These are phyloP conservation scores for Phalera bucephala DNA, from an alignment of 2,888 invertebrate species.

Conservation along the genomic window DNA sequence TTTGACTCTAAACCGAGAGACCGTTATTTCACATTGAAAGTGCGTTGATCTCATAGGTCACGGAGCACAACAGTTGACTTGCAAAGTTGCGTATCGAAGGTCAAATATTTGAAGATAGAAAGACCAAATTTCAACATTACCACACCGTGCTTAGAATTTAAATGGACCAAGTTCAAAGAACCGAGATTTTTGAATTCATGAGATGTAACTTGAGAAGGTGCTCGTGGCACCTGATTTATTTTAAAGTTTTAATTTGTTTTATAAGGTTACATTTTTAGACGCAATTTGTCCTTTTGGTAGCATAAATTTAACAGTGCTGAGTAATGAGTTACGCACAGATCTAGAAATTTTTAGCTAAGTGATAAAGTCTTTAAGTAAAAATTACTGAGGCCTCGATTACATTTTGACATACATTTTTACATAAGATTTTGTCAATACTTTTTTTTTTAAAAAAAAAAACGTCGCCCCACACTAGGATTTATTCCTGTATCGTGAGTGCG, in stretches of 20 bases:
- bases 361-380: too few relatives aligned
- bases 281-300: not conserved
- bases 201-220: not conserved
- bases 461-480: too few relatives aligned
- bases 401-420: too few relatives aligned
- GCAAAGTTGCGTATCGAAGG: slow-evolving; percentile 49
- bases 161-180: slow-evolving; percentile 20
- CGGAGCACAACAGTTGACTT: slow-evolving; percentile 39
- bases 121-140: slow-evolving; percentile 30
- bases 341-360: too few relatives aligned
- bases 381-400: too few relatives aligned
- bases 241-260: not conserved
- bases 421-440: too few relatives aligned
- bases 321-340: too few relatives aligned
- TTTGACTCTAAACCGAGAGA: slow-evolving; percentile 36
- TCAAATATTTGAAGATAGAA: slow-evolving; percentile 49
- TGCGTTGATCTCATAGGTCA: slow-evolving; percentile 62
- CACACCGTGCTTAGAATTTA: slow-evolving; percentile 24
- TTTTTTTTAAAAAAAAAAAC: too few relatives aligned
- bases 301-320: too few relatives aligned
- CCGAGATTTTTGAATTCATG: slow-evolving; percentile 3
- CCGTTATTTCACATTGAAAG: slow-evolving; percentile 63
- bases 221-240: not conserved
- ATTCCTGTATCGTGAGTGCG: too few relatives aligned
- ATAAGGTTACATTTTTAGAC: not conserved